Conservation (phyloP, 2,888 invertebrate genomes). For the Drosophila parthenogenetica region DNA sequence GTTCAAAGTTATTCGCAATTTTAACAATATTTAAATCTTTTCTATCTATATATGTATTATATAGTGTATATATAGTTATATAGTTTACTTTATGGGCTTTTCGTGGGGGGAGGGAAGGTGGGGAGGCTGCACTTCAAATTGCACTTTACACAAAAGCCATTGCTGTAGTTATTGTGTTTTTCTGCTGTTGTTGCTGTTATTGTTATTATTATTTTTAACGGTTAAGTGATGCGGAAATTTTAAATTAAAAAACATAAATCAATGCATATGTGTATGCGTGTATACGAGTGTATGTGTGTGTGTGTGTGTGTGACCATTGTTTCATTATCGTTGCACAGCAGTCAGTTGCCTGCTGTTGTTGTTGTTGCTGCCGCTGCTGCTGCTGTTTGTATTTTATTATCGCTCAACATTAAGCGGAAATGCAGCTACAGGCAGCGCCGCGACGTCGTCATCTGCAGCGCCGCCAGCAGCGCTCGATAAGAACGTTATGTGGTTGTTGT, state of each 20-base stretch:
- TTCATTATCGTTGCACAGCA: constrained; percentile 53
- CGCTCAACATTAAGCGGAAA: constrained; percentile 83
- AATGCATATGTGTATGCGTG: constrained; percentile 66
- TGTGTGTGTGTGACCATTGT: constrained; percentile 33
- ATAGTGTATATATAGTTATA: constrained; percentile 4
- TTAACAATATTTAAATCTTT: constrained; percentile 44
- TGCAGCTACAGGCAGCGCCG: constrained; percentile 71
- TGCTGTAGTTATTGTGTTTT: constrained; percentile 49
- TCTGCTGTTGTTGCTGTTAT: constrained; percentile 42
- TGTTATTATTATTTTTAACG: constrained; percentile 71
- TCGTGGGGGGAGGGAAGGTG: not conserved
- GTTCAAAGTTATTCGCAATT: constrained; percentile 60
- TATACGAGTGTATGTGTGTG: constrained; percentile 25
- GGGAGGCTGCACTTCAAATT: not conserved
- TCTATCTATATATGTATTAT: constrained; percentile 11
- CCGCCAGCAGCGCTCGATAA: constrained; percentile 45
- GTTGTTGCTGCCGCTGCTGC: constrained; percentile 40
- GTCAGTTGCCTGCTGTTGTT: constrained; percentile 30
- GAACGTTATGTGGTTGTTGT: constrained; percentile 34
- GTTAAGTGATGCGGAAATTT: constrained; percentile 85
- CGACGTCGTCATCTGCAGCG: constrained; percentile 32
- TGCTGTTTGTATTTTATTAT: constrained; percentile 79
- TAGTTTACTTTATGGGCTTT: constrained; percentile 5
- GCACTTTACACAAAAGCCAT: constrained; percentile 47
- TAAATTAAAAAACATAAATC: constrained; percentile 85